Conservation (phyloP, 2,888 invertebrate species). For the Athrips mouffetella region DNA sequence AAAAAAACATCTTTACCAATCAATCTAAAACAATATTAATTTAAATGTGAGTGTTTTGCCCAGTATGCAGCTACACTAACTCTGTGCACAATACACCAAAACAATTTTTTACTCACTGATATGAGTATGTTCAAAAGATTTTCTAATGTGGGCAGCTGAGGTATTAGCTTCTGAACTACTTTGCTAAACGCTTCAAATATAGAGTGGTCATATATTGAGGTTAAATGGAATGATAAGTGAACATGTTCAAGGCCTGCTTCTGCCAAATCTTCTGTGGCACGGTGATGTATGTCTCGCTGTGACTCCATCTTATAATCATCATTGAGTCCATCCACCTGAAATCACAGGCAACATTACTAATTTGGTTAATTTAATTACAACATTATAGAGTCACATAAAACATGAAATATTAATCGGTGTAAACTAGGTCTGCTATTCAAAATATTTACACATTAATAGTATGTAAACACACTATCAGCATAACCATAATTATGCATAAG, state of each 20-base stretch:
- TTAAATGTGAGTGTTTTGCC: no score
- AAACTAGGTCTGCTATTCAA: no score
- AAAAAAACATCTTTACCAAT: slow-evolving; percentile 40
- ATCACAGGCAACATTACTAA: slow-evolving; percentile 17
- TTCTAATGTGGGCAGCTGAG: slow-evolving; percentile 97
- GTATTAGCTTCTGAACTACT: slow-evolving; percentile 99
- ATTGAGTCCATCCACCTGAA: slow-evolving; percentile 94
- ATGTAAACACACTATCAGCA: no score
- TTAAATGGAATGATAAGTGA: slow-evolving; percentile 95
- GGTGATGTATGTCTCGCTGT: slow-evolving; percentile 97
- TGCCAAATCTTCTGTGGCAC: slow-evolving; percentile 95
- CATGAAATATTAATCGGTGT: no score
- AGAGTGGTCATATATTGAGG: slow-evolving; percentile 99
- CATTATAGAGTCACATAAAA: no score
- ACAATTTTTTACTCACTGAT: slow-evolving; percentile 91
- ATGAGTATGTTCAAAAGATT: slow-evolving; percentile 98
- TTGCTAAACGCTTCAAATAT: slow-evolving; percentile 99
- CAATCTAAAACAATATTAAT: background rate
- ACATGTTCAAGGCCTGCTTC: slow-evolving; percentile 94
- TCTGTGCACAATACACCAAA: no score
- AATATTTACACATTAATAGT: no score
- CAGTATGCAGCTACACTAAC: no score
- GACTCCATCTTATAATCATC: slow-evolving; percentile 99
- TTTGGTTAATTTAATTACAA: no score
- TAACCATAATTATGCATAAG: no score